Evolutionary conservation across 2,888 invertebrate genomes (phyloP), one percentile per base, ranked within the genome.

Genomic region (Lydus trimaculatus): DNA sequence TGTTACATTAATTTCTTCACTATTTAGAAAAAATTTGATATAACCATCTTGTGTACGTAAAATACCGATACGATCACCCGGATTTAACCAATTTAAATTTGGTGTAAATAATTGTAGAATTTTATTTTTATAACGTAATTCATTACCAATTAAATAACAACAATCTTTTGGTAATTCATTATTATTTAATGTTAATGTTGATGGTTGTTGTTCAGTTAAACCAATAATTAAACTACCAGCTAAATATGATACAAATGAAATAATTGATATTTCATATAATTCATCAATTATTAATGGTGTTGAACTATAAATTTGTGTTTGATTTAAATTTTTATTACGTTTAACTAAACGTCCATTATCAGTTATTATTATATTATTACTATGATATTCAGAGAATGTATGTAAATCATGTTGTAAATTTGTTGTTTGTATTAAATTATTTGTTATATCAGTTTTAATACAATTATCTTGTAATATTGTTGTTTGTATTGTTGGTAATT

Each of bases 171-270:
- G 91, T 73, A 94, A 86, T 9, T 87, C 88, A 33, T 92, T 88
- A 25, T 89, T 88, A 1, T 90, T 88, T 1, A 92, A 91, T 62
- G 68, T 84, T 77, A 84, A 84, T 33, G 78, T 80, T 1, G n/a
- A n/a, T n/a, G n/a, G n/a, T n/a, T n/a, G n/a, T n/a, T 89, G 86
- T 78, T 91, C 90, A 0, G 96, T 92, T 11, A 96, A 89, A 0
- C 96, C 96, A 82, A 96, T 89, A 69, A 90, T 90, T 60, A 96
- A 86, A 39, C 91, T 91, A 9, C 96, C 96, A 66, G 91, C 90
- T 86, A 90, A 91, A 64, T 90, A 89, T 5, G 87, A 85, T 59
- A 89, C 88, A 68, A 91, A 87, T 75, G 90, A 89, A 69, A 89
- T 84, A 64, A 94, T 88, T 66, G 90, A 89, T 36, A 94, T 91